Evolutionary conservation across 1,140 invertebrate genomes (phyloP).

Genomic region (Rhopalosiphum maidis): DNA sequence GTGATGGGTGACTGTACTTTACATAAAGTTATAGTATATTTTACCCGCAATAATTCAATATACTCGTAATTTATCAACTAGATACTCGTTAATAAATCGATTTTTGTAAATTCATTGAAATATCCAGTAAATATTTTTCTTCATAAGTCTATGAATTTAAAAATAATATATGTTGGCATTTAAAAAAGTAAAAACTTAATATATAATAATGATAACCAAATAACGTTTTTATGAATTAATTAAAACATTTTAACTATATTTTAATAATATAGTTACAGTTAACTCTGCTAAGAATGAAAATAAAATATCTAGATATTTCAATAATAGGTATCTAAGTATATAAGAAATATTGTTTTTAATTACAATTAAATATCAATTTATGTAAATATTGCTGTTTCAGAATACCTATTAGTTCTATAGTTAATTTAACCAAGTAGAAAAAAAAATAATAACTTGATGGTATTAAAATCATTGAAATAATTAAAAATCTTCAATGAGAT

Average conservation of each 20-base stretch:
- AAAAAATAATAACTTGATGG: background rate
- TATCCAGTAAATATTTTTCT: background rate
- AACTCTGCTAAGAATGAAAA: background rate
- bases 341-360: background rate
- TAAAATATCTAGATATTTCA: background rate
- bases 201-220: background rate
- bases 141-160: background rate
- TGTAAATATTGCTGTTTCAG: background rate
- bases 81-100: too few species aligned
- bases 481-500: background rate
- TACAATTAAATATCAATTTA: background rate
- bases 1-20: too few species aligned
- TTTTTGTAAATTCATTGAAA: background rate
- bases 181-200: background rate
- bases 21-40: too few species aligned
- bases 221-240: background rate
- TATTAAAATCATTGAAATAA: background rate
- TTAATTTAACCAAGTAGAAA: too few species aligned
- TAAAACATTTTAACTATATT: background rate
- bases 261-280: background rate
- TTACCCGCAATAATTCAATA: too few species aligned
- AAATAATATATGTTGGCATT: background rate
- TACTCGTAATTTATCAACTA: too few species aligned
- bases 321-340: background rate
- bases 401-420: background rate